These are phyloP conservation scores for Platycheirus albimanus DNA, from an alignment of 2,888 invertebrate species.

Conservation along the genomic window DNA sequence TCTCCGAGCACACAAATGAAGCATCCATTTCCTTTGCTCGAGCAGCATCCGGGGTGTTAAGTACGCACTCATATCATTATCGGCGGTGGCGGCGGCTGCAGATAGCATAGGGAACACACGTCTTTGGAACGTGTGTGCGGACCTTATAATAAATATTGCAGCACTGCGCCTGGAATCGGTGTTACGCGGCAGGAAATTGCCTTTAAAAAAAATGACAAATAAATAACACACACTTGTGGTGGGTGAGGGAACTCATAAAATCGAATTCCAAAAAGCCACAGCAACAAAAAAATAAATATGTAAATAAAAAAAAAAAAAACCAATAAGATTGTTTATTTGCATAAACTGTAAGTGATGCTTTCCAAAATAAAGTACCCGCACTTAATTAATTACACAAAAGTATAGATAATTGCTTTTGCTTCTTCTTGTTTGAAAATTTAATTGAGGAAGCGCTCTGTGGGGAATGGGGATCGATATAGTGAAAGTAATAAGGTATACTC, in stretches of 20 bases:
- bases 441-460: constrained; percentile 41
- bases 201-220: constrained; percentile 59
- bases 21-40: constrained; percentile 65
- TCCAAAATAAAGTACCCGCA: constrained; percentile 54
- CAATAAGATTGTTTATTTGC: constrained; percentile 63
- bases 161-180: constrained; percentile 48
- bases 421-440: constrained; percentile 33
- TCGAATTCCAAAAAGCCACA: constrained; percentile 47
- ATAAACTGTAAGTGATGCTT: constrained; percentile 63
- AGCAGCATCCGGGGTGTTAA: constrained; percentile 71
- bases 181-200: constrained; percentile 65
- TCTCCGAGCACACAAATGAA: constrained; percentile 63
- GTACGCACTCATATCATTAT: constrained; percentile 53
- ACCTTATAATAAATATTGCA: constrained; percentile 67
- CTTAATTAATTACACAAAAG: constrained; percentile 65
- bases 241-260: constrained; percentile 58
- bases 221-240: constrained; percentile 39
- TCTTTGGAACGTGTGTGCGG: constrained; percentile 58
- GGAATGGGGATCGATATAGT: too few species aligned
- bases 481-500: too few species aligned
- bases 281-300: constrained; percentile 41
- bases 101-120: constrained; percentile 39
- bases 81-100: neutral
- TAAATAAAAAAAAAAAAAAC: too few species aligned
- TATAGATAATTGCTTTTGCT: constrained; percentile 48